Evolutionary conservation across 2,888 invertebrate genomes (phyloP), one percentile per base, ranked within the genome.

Genomic region (Hecatera dysodea): DNA sequence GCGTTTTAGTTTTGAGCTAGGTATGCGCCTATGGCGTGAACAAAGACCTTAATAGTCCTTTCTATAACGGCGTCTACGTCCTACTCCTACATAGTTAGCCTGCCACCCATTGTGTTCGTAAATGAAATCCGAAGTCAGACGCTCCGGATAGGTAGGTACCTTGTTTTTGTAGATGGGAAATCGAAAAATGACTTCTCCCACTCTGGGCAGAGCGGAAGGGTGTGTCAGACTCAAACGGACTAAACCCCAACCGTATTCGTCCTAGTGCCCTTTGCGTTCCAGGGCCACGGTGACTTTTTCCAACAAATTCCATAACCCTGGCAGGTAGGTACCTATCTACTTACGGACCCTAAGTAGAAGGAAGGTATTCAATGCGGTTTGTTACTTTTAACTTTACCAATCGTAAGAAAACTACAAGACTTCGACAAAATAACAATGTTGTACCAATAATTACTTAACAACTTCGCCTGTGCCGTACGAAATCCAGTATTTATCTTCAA

Each of bases 351-450:
- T 62, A n/a, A 42, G 19, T 57, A 64, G 15, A 15, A 53, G 24
- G 39, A 50, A 71, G 50, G 39, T 67, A 29, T 61, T 61, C 48
- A 53, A 64, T 68, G 27, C 57, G 42, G 64, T 71, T 66, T 76
- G 55, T 67, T 76, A 50, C 67, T 70, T 44, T 33, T 63, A 82
- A 80, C 64, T 80, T 70, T 64, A 22, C 42, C 29, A 52, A 64
- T 66, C 22, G 22, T 65, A 71, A 74, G 71, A 79, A 77, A 77
- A 68, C 82, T 67, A 78, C 64, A 42, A n/a, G 56, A 67, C 71
- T 77, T 63, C 36, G 24, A 48, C 66, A 71, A 74, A 84, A 82
- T 78, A 82, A 84, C 82, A 80, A 72, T 72, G 61, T 68, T 78
- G 61, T 72, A 77, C 61, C 66, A 84, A 82, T 84, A 68, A 80